Evolutionary conservation across 2,113 vertebrate genomes (phyloP).

Genomic region (Lophochroa leadbeateri): DNA sequence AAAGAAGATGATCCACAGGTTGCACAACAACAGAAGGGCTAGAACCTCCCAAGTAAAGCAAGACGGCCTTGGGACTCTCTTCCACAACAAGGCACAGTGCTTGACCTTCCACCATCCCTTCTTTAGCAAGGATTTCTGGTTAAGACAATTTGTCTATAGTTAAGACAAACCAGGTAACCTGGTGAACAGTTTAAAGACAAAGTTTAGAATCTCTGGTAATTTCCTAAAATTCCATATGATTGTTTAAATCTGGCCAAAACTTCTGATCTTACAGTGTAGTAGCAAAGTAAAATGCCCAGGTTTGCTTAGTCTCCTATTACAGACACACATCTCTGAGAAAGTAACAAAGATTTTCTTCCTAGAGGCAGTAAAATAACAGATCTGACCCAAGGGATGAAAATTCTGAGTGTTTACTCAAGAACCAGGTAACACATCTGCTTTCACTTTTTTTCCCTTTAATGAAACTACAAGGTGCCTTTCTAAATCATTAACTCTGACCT

Average conservation of each 20-base stretch:
- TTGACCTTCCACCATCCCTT: neutral
- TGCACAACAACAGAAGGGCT: neutral
- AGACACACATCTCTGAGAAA: neutral
- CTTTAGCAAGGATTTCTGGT: neutral
- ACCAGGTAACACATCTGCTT: neutral
- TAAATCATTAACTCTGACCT: neutral
- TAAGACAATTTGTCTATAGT: neutral
- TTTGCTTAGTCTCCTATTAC: neutral
- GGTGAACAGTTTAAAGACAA: neutral
- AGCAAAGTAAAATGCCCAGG: neutral
- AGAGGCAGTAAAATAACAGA: neutral
- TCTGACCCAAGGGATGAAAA: neutral
- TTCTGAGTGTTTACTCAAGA: neutral
- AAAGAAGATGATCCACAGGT: neutral
- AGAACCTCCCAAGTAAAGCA: neutral
- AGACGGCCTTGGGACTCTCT: neutral
- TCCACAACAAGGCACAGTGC: neutral
- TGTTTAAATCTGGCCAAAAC: neutral
- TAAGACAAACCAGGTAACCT: neutral
- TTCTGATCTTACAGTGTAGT: neutral
- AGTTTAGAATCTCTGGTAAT: neutral
- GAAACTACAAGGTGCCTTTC: neutral
- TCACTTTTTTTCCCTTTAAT: neutral
- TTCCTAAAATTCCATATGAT: neutral
- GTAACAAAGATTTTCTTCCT: neutral